Evolutionary conservation across 1,140 invertebrate genomes (phyloP), one percentile per base, ranked within the genome.

Genomic region (Lordiphosa mommai): DNA sequence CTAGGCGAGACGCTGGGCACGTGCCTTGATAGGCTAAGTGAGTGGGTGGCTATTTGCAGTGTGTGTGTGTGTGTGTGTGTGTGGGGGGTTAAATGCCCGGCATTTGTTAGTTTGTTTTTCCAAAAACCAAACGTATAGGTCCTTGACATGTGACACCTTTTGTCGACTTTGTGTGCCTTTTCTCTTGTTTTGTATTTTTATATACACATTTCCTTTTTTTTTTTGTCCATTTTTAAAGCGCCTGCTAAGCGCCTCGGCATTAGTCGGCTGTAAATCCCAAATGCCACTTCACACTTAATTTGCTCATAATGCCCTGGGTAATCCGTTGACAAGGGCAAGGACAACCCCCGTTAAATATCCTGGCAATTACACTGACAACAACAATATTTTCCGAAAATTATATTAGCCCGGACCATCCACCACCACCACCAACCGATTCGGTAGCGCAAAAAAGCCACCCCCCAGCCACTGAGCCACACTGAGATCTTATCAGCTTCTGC

Each of bases 201-300:
- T n/a, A n/a, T n/a, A n/a, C n/a, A n/a, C n/a, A n/a, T n/a, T n/a
- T n/a, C n/a, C n/a, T n/a, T n/a, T n/a, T n/a, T 34, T 38, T 33
- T 32, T 65, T 63, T 36, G 44, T 3, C 27, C 48, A 68, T 52
- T 68, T 68, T 68, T 68, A 68, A 67, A 67, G 64, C 17, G 48
- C 34, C 33, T 64, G 64, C 59, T 74, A 82, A 58, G 47, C 58
- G 66, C 47, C 60, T 48, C 52, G 56, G 37, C 38, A 49, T 17
- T 52, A 29, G 36, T 16, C 20, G 10, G 46, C 38, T 23, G 68
- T 61, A 74, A 74, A 58, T 84, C 77, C 63, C 77, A 76, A 84
- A 84, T 84, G 79, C 64, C 77, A 84, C 77, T 84, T 84, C 77
- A 84, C 77, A 84, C 77, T 84, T 84, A 84, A 84, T 84, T 84